Evolutionary conservation across 1,140 invertebrate species (phyloP), one percentile per base, ranked within the genome.

Genomic region (Habropoda laboriosa): DNA sequence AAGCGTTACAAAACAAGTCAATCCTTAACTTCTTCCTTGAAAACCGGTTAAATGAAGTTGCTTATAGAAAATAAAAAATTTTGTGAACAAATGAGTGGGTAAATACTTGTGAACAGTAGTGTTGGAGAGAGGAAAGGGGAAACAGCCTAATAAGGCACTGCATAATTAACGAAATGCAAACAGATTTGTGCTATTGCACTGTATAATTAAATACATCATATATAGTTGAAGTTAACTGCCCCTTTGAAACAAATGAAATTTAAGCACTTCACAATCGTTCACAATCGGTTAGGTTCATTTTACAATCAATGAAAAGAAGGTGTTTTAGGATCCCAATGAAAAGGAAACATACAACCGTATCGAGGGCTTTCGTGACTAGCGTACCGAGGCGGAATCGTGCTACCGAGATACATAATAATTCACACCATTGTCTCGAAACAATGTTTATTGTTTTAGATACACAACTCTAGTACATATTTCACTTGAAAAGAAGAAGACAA

Each of bases 401-500:
- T 85, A 85, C 83, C 81, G 81, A 83, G 83, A 85, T 83, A 35
- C 82, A 75, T 84, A 66, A 53, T 83, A 86, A 83, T 89, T 89
- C 87, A 82, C 88, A 88, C 81, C 66, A 89, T 89, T 89, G 86
- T 89, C 64, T 64, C 16, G 57, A 57, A 68, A 89, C 86, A 89
- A 89, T 89, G 87, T 88, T 89, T 87, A 89, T 89, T 89, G 87
- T 89, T 83, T 81, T 73, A 73, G 30, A 61, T 38, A 47, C 57
- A 57, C 57, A 61, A 73, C 58, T 61, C 45, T n/a, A 40, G 24
- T 73, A 51, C 71, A 72, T 72, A 72, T 72, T 72, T 72, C 55
- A 40, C n/a, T 4, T 42, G 18, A 72, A 60, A 30, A 42, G 7
- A 18, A 58, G 16, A 13, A 8, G 27, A 72, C 3, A 3, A 60